A percentile compares a stretch with the other conserved stretches of the same genome.
Evolutionary conservation across 2,113 vertebrate species (phyloP).

Genomic region (Esox niger): DNA sequence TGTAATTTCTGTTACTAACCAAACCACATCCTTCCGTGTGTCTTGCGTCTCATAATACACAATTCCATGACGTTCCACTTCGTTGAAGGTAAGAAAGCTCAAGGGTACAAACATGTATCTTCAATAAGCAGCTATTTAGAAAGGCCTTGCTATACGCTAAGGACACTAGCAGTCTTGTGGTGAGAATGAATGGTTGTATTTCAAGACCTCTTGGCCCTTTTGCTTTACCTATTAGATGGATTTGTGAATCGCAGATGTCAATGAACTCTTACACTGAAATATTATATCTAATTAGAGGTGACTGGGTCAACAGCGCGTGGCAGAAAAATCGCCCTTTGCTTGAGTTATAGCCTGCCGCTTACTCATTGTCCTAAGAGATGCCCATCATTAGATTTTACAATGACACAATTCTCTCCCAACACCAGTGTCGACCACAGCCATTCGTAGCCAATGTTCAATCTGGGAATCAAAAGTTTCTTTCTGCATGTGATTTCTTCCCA

Average conservation of each 20-base stretch:
- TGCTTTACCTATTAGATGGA: constrained; percentile 43
- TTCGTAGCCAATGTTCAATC: no score
- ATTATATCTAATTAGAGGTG: constrained; percentile 73
- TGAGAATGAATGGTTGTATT: constrained; percentile 13
- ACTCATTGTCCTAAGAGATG: constrained; percentile 23
- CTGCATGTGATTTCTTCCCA: no score
- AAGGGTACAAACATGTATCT: no score
- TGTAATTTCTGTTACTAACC: no score
- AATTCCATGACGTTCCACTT: no score
- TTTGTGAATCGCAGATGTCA: constrained; percentile 63
- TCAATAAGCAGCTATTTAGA: no score
- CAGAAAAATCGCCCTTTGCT: constrained; percentile 59
- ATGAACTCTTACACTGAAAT: constrained; percentile 68
- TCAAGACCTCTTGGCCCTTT: constrained; percentile 13
- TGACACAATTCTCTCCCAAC: constrained; percentile 6
- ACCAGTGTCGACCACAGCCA: no score
- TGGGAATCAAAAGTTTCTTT: no score
- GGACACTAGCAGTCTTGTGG: not conserved
- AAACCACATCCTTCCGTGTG: no score
- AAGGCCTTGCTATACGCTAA: not conserved
- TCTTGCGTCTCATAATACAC: no score
- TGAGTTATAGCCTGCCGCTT: constrained; percentile 61
- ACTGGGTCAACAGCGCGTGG: constrained; percentile 63
- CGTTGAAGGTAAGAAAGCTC: no score
- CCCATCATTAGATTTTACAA: constrained; percentile 20